These are phyloP conservation scores for Sitobion miscanthi DNA, from an alignment of 1,140 invertebrate species.

Conservation along the genomic window DNA sequence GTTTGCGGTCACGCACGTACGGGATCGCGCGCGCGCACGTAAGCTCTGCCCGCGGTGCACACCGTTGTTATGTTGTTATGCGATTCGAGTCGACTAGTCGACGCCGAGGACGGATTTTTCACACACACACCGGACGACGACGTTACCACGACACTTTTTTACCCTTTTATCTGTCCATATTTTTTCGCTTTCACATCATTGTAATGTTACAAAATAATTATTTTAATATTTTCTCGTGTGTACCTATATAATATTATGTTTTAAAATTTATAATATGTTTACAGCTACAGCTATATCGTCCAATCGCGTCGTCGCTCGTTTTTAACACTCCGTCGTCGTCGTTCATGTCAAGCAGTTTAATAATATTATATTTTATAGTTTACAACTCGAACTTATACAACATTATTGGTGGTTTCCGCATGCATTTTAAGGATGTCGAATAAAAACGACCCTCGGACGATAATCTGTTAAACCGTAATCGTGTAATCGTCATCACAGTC, in stretches of 20 bases:
- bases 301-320: neutral
- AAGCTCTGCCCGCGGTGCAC: neutral
- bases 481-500: neutral
- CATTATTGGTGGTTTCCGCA: neutral
- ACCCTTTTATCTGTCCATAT: neutral
- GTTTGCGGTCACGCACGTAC: neutral
- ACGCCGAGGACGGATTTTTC: neutral
- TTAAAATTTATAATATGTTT: neutral
- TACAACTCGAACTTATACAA: neutral
- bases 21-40: neutral
- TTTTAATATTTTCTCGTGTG: neutral
- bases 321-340: neutral
- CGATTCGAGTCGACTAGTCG: neutral
- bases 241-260: no score
- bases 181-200: neutral
- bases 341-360: neutral
- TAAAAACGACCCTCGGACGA: neutral
- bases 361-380: neutral
- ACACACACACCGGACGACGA: neutral
- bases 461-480: neutral
- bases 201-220: neutral
- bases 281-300: neutral
- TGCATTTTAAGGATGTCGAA: neutral
- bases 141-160: neutral
- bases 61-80: neutral